Conservation (phyloP, 2,888 invertebrate species). For the Lutraria lutraria region DNA sequence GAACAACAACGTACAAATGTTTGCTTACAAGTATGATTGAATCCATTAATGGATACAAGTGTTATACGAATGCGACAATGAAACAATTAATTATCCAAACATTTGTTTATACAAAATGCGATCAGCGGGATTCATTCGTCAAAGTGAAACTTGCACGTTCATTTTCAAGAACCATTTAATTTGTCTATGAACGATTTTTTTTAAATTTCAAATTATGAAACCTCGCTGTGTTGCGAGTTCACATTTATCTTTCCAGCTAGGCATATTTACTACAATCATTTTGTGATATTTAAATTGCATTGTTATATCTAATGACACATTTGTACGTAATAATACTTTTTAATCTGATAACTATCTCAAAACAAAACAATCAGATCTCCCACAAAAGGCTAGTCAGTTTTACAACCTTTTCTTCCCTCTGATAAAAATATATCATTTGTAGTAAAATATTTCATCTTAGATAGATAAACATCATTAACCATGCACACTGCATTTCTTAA, state of each 20-base stretch:
- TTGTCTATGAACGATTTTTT: neutral
- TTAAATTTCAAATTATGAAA: neutral
- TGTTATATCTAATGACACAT: constrained; percentile 21
- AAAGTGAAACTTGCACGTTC: neutral
- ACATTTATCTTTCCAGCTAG: neutral
- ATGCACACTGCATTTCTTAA: neutral
- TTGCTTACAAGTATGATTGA: neutral
- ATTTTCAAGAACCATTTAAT: neutral
- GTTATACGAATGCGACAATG: neutral
- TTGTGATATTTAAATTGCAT: neutral
- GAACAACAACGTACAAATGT: too few species aligned
- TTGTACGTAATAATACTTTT: neutral
- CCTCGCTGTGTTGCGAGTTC: neutral
- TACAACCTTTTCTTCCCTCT: constrained; percentile 28
- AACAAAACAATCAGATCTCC: neutral
- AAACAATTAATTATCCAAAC: neutral
- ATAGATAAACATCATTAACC: neutral
- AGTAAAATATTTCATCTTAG: constrained; percentile 31
- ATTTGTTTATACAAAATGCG: constrained; percentile 12
- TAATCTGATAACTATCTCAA: neutral
- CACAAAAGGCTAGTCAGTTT: constrained; percentile 28
- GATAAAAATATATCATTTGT: constrained; percentile 25
- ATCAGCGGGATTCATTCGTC: neutral
- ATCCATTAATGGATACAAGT: neutral
- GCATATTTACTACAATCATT: constrained; percentile 7